These are phyloP conservation scores for Laterallus jamaicensis DNA, from an alignment of 2,113 vertebrate genomes.

Conservation along the genomic window DNA sequence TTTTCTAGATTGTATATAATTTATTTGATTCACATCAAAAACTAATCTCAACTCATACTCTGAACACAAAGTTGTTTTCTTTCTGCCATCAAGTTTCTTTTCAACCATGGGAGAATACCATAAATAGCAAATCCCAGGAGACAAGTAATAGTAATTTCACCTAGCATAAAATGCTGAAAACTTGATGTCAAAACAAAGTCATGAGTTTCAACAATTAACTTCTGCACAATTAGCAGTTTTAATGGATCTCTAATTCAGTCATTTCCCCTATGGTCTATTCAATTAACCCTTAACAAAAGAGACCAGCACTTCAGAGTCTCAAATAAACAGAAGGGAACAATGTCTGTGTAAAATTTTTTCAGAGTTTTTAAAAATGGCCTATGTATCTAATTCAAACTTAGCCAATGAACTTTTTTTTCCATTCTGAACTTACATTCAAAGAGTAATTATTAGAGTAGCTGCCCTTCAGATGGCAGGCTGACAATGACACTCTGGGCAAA, in stretches of 20 bases:
- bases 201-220: neutral
- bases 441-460: neutral
- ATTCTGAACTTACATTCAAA: neutral
- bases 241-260: slow-evolving; percentile 11
- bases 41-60: neutral
- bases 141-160: neutral
- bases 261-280: slow-evolving; percentile 9
- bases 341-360: neutral
- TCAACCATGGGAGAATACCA: neutral
- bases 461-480: neutral
- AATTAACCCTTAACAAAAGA: slow-evolving; percentile 42
- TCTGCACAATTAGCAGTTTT: slow-evolving; percentile 5
- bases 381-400: neutral
- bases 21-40: neutral
- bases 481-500: neutral
- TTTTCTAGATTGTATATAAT: neutral
- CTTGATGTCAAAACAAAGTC: neutral
- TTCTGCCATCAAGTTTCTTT: neutral
- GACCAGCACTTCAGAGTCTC: neutral
- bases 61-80: neutral
- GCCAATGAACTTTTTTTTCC: neutral
- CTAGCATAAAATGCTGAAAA: neutral
- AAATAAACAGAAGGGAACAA: neutral
- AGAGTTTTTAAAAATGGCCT: neutral
- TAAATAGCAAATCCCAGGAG: neutral